phyloP scores from a whole-genome alignment of 1,140 invertebrate species.

The Cherax destructor region DNA sequence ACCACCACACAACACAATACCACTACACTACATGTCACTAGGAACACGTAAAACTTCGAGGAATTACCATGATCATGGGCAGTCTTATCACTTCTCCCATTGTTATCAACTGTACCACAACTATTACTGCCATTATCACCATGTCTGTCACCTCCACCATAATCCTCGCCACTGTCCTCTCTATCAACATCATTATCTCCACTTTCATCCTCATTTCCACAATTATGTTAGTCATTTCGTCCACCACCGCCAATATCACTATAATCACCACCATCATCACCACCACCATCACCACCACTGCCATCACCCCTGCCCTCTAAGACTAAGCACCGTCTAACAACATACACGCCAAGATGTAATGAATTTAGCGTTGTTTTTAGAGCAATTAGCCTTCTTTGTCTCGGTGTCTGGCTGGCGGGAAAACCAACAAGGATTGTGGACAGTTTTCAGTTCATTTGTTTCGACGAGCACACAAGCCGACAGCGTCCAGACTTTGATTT shows the following conservation, averaged over 20 bases:
- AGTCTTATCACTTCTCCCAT: not conserved
- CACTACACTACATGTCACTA: too few species aligned
- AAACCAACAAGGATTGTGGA: slow-evolving; percentile 61
- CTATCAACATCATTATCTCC: not conserved
- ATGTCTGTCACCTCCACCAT: not conserved
- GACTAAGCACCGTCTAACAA: slow-evolving; percentile 40
- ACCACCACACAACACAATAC: too few species aligned
- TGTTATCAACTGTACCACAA: not conserved
- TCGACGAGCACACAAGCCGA: slow-evolving; percentile 45
- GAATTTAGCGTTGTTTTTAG: slow-evolving; percentile 66
- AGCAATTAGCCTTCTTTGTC: slow-evolving; percentile 68
- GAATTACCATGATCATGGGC: too few species aligned
- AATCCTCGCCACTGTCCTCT: not conserved
- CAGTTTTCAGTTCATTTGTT: slow-evolving; percentile 69
- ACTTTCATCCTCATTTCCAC: not conserved
- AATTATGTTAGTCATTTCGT: not conserved
- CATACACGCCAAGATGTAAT: slow-evolving; percentile 55
- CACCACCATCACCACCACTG: not conserved
- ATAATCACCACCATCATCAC: not conserved
- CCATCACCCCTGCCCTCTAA: not conserved
- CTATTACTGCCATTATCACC: not conserved
- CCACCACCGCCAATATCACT: not conserved
- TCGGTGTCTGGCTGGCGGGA: slow-evolving; percentile 60
- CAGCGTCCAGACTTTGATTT: slow-evolving; percentile 52
- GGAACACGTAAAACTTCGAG: too few species aligned